Evolutionary conservation across 1,140 invertebrate genomes (phyloP), one percentile per base, ranked within the genome.

Genomic region (Ostrea edulis): DNA sequence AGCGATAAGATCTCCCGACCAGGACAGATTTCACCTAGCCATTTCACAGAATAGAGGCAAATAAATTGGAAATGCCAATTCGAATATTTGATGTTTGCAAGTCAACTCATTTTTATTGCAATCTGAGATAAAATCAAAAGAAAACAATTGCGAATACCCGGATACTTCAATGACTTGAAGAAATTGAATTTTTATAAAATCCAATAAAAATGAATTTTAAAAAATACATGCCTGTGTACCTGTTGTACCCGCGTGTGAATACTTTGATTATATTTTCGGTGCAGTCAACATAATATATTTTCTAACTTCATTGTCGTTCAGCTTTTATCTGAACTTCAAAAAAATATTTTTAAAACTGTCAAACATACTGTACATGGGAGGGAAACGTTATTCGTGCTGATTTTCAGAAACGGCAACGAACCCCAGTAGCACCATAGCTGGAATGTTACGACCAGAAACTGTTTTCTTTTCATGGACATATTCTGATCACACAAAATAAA

Each of bases 1-100:
- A 0, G 8, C 25, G 68, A 77, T 77, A 77, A 77, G 68, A 77
- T 77, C 68, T 77, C 14, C 22, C 25, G 29, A 25, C 68, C 29
- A 29, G 29, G 68, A 77, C 9, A 25, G 22, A 14, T 77, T 77
- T 77, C 68, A 77, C 68, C 68, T 29, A 77, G 22, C 68, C 68
- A 77, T 77, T 29, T 17, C 68, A 77, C 68, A 77, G 68, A 77
- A 77, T 77, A 77, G 68, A 77, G 25, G 68, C 68, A 77, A 77
- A 77, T 77, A 77, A 77, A 77, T 77, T 77, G 68, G 68, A 77
- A 77, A 77, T 35, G 68, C 68, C 68, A 77, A 77, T 77, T 77
- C 68, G 68, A 77, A 77, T 77, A 77, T 77, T 77, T 77, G 68
- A 77, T 77, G 68, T 77, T 77, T 77, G 68, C 68, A 77, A 77